Percentiles rank a stretch among this genome's conserved stretches.
Evolutionary conservation across 1,140 invertebrate genomes (phyloP).

Genomic region (Drosophila persimilis): DNA sequence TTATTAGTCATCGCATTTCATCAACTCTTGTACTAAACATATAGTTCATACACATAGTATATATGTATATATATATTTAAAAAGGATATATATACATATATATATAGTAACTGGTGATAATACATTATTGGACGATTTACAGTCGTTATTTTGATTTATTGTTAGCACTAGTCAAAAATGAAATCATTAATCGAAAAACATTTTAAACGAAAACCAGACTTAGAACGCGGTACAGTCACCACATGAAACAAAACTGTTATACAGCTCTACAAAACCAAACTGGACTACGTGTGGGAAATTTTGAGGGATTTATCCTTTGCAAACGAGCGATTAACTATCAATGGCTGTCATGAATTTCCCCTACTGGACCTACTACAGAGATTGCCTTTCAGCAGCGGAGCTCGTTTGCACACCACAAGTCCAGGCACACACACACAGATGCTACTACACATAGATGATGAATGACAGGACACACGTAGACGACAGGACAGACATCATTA

Average conservation of each 20-base stretch:
- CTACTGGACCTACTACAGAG: slow-evolving; percentile 47
- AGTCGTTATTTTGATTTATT: slow-evolving; percentile 26
- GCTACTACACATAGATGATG: too few relatives aligned
- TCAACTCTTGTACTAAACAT: slow-evolving; percentile 63
- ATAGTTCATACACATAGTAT: slow-evolving; percentile 44
- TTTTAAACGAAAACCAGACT: slow-evolving; percentile 20
- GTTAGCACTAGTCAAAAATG: slow-evolving; percentile 65
- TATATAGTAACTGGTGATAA: slow-evolving; percentile 48
- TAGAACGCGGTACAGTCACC: slow-evolving; percentile 14
- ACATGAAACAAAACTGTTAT: slow-evolving; percentile 33
- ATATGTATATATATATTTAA: slow-evolving; percentile 10
- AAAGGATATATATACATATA: slow-evolving; percentile 15
- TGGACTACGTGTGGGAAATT: slow-evolving; percentile 9
- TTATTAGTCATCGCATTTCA: slow-evolving; percentile 8
- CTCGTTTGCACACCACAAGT: slow-evolving; percentile 46
- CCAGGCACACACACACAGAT: slow-evolving; percentile 22
- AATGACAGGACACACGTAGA: slow-evolving; percentile 1
- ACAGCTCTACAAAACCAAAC: slow-evolving; percentile 16
- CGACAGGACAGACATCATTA: slow-evolving; percentile 17
- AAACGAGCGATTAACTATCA: slow-evolving; percentile 13
- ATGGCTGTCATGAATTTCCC: slow-evolving; percentile 1
- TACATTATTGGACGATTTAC: slow-evolving; percentile 53
- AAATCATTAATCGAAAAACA: slow-evolving; percentile 34
- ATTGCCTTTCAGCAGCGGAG: slow-evolving; percentile 49
- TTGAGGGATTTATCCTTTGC: slow-evolving; percentile 4